Conservation (phyloP, 2,113 vertebrate species). For the Ranitomeya imitator region DNA sequence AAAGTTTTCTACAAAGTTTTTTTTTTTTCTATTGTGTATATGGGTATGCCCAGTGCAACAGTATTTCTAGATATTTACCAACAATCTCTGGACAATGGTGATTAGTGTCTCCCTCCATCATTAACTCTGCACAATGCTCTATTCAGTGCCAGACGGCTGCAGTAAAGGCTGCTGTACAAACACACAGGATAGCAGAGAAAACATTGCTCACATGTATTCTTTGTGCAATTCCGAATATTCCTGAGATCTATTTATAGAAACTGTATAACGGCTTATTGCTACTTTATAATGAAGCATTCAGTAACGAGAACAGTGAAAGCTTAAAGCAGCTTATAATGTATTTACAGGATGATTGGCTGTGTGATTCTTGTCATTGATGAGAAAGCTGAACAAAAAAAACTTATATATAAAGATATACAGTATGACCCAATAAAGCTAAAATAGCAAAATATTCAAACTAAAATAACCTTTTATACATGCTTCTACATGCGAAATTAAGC, state of each 20-base stretch:
- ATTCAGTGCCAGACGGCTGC: neutral
- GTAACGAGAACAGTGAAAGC: neutral
- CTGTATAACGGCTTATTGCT: neutral
- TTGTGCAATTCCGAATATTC: neutral
- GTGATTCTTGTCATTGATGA: neutral
- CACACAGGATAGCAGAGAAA: neutral
- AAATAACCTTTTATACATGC: too few relatives aligned
- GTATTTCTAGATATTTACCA: neutral
- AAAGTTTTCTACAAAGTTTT: too few relatives aligned
- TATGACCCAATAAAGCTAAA: neutral
- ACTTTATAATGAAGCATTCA: neutral
- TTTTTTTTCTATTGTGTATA: too few relatives aligned
- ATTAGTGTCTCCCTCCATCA: neutral
- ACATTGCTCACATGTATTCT: neutral
- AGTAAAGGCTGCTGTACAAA: neutral
- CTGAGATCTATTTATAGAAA: slow-evolving; percentile 1
- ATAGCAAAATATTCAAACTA: too few relatives aligned
- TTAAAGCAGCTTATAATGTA: neutral
- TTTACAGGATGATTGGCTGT: neutral
- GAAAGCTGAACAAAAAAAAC: neutral
- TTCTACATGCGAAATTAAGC: too few relatives aligned
- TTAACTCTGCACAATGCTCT: slow-evolving; percentile 6
- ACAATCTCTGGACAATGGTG: neutral
- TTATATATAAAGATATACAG: neutral
- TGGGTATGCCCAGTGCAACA: neutral